Conservation (phyloP, 2,797 vertebrate species). For the Enteromius anoplus region DNA sequence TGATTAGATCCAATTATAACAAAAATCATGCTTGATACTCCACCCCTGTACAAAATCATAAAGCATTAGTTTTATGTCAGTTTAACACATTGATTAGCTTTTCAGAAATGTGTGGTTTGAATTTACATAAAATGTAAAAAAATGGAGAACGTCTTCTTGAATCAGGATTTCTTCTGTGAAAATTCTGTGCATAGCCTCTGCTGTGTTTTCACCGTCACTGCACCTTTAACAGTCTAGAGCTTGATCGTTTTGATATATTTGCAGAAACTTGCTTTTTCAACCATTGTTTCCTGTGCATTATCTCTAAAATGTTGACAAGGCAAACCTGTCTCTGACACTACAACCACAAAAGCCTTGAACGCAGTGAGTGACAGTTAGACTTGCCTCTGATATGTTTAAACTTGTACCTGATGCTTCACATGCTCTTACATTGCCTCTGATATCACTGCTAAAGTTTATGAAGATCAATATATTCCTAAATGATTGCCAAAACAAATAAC, state of each 20-base stretch:
- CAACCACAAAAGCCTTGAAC: background rate
- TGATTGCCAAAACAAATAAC: background rate
- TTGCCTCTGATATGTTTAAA: background rate
- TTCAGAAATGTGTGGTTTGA: background rate
- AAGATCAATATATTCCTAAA: background rate
- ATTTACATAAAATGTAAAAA: background rate
- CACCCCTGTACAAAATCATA: background rate
- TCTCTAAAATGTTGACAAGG: background rate
- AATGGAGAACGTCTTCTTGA: background rate
- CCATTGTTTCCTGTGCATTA: background rate
- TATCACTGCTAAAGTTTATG: slow-evolving; percentile 3
- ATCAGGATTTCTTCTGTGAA: background rate
- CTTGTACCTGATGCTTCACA: slow-evolving; percentile 1
- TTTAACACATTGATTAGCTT: background rate
- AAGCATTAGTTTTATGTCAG: background rate
- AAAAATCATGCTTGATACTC: background rate
- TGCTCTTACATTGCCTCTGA: background rate
- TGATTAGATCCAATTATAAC: background rate
- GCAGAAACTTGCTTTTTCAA: background rate
- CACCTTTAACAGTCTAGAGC: background rate
- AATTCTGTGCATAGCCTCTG: background rate
- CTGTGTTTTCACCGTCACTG: background rate
- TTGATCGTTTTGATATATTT: background rate
- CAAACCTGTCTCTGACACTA: background rate
- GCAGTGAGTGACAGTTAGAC: background rate